phyloP scores from a whole-genome alignment of 2,888 invertebrate genomes.

The Synergus gifuensis region DNA sequence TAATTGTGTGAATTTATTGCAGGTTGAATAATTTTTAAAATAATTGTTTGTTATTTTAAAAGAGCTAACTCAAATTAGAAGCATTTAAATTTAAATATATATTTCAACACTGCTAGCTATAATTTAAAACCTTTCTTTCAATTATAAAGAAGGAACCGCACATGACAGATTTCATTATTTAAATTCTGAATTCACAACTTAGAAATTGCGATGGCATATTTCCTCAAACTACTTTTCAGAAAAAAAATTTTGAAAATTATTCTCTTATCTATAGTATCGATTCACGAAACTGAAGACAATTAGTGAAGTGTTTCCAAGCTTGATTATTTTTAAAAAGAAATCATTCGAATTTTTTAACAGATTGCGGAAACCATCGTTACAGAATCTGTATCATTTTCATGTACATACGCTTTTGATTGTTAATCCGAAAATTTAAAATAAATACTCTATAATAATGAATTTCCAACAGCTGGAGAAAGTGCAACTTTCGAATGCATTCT shows the following conservation, averaged over 20 bases:
- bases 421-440: neutral
- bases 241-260: neutral
- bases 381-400: constrained; percentile 22
- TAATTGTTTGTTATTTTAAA: neutral
- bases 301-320: neutral
- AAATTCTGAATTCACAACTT: neutral
- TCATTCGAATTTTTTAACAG: neutral
- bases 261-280: neutral
- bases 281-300: neutral
- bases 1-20: no score
- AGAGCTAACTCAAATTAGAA: neutral
- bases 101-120: neutral
- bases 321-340: neutral
- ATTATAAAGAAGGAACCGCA: neutral
- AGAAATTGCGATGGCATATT: neutral
- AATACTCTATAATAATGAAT: constrained; percentile 32
- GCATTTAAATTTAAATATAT: no score
- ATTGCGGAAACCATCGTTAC: constrained; percentile 4
- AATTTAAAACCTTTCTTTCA: neutral
- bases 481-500: constrained; percentile 90
- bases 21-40: no score
- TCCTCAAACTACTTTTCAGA: neutral
- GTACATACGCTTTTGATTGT: constrained; percentile 36
- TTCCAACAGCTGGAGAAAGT: constrained; percentile 87
- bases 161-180: constrained; percentile 4